phyloP scores from a whole-genome alignment of 2,797 vertebrate species.

The Acridotheres tristis region DNA sequence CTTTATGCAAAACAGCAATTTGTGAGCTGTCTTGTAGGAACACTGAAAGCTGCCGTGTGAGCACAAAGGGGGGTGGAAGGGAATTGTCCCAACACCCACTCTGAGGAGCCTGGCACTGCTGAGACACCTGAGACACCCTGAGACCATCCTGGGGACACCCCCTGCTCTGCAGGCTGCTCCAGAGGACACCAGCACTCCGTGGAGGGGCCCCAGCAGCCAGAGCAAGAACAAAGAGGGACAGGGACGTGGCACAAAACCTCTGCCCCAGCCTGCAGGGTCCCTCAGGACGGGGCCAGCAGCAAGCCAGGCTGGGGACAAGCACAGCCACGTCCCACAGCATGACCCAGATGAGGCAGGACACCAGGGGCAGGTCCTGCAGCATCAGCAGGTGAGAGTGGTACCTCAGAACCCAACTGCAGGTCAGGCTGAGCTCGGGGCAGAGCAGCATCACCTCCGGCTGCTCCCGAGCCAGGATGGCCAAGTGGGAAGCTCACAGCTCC shows the following conservation, averaged over 20 bases:
- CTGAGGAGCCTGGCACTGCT: background rate
- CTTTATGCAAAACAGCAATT: background rate
- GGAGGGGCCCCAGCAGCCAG: background rate
- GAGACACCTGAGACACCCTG: background rate
- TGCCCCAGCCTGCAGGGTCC: accelerated
- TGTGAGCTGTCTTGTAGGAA: background rate
- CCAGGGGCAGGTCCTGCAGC: background rate
- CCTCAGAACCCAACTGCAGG: background rate
- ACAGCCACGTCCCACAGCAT: accelerated
- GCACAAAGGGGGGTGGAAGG: background rate
- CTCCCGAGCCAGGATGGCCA: background rate
- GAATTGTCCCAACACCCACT: accelerated
- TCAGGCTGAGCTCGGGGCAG: background rate
- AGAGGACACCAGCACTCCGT: accelerated
- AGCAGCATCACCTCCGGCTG: background rate
- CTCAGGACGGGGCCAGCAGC: background rate
- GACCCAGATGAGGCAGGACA: background rate
- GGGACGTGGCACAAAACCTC: accelerated
- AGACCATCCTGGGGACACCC: background rate
- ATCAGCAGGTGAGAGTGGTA: accelerated
- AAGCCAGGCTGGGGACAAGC: background rate
- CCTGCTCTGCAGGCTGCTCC: background rate
- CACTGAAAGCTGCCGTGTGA: accelerated
- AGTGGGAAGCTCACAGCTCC: background rate
- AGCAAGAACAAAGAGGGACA: accelerated